phyloP scores from a whole-genome alignment of 2,888 invertebrate species.

The Dinocampus coccinellae region DNA sequence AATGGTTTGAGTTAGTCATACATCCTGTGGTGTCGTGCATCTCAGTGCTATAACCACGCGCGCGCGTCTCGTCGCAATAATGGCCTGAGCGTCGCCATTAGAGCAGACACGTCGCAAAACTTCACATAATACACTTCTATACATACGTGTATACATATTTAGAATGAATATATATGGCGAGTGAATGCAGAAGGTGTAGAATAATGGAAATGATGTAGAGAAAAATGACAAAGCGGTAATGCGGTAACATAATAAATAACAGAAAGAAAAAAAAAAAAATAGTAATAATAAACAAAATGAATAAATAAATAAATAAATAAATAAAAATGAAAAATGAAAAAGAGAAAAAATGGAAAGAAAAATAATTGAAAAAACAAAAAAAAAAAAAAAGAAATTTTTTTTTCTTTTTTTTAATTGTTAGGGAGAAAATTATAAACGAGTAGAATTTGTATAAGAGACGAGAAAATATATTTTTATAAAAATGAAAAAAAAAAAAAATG shows the following conservation, averaged over 20 bases:
- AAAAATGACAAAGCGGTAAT: background rate
- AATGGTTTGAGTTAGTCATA: constrained; percentile 58
- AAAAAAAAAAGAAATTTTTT: background rate
- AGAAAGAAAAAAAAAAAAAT: too few relatives aligned
- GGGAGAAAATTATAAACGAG: background rate
- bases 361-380: background rate
- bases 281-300: too few relatives aligned
- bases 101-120: background rate
- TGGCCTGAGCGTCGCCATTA: constrained; percentile 11
- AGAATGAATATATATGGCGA: background rate
- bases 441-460: background rate
- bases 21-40: constrained; percentile 62
- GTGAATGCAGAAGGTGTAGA: background rate
- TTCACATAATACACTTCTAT: background rate
- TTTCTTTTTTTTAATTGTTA: constrained; percentile 22
- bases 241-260: background rate
- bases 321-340: background rate
- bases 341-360: constrained; percentile 30
- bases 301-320: too few relatives aligned
- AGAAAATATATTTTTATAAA: background rate
- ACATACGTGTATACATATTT: background rate
- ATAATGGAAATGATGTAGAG: background rate
- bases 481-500: too few relatives aligned
- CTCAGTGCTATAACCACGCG: constrained; percentile 60
- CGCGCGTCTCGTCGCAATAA: constrained; percentile 48